These are phyloP conservation scores for Drosophila macrospina DNA, from an alignment of 2,888 invertebrate genomes.

Conservation along the genomic window DNA sequence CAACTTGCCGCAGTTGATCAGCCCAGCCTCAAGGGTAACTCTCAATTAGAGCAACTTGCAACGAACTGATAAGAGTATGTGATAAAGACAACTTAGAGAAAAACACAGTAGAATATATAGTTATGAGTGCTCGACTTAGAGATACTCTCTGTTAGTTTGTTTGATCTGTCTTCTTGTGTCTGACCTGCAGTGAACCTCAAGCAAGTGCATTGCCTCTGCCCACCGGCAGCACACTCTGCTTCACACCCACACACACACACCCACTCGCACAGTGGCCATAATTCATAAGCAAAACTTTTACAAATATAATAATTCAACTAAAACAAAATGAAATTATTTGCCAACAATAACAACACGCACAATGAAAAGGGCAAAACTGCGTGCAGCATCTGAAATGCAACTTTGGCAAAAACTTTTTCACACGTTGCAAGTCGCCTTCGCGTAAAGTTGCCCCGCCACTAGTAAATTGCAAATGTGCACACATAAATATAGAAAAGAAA, in stretches of 20 bases:
- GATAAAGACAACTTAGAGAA: constrained; percentile 8
- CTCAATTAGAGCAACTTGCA: too few relatives aligned
- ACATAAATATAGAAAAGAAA: constrained; percentile 42
- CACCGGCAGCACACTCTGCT: constrained; percentile 2
- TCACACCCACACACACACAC: not conserved
- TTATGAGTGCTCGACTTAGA: not conserved
- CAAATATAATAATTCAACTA: constrained; percentile 80
- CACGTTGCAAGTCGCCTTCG: constrained; percentile 40
- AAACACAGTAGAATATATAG: not conserved
- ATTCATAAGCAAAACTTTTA: constrained; percentile 77
- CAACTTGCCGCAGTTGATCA: too few relatives aligned
- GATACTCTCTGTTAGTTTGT: not conserved
- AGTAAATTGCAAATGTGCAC: constrained; percentile 45
- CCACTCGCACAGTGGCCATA: constrained; percentile 48
- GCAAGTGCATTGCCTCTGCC: constrained; percentile 46
- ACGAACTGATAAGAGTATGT: constrained; percentile 9
- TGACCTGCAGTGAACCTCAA: constrained; percentile 48
- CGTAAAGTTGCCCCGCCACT: constrained; percentile 41
- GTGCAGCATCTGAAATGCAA: constrained; percentile 63
- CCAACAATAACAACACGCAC: constrained; percentile 18
- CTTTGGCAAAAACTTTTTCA: constrained; percentile 54
- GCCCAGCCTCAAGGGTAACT: too few relatives aligned
- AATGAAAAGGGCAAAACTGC: constrained; percentile 45
- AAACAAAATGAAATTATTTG: constrained; percentile 62
- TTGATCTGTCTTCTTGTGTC: not conserved